Base-by-base conservation (phyloP, 2,888 invertebrate genomes). In the Lasius platythorax region DNA sequence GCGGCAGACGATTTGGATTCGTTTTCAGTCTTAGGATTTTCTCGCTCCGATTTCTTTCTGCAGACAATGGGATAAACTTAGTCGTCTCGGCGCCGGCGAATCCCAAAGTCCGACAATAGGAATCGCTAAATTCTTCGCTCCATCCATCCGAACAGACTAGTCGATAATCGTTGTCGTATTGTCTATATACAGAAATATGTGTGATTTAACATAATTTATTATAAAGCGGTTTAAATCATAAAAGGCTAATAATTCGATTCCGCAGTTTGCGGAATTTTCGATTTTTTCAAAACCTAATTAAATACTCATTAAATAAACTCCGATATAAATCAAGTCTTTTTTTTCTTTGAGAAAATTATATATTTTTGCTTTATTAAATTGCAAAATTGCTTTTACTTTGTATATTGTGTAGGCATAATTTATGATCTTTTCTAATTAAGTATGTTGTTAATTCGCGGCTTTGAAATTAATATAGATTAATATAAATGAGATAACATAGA, bases 121-220 rank as follows among this genome's bases (percentile, higher is more conserved):
- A 91, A 88, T 96, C 95, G 46, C 96, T 96, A 89, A 96, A 95
- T 8, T 95, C 95, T 37, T 94, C 93, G 82, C 95, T 95, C 96
- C 96, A 96, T 68, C 94, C 94, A 73, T 96, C 96, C 28, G 95
- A 95, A 90, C 96, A 96, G 11, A 96, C 95, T 1, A 95, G 94
- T 30, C 94, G 92, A 93, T 95, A 95, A 6, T 93, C 92, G 72
- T 91, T 93, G 58, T 89, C 91, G 43, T 91, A 90, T 92, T 91
- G 92, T 68, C 94, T 95, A 78, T 4, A 89, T 87, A 53, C 28
- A 18, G 4, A 67, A 64, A 43, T 3, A 28, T 15, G 2, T 18
- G 3, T 46, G 43, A 46, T 67, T 9, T 23, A 18, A 66, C 2
- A 23, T 50, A 18, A 28, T 64, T 68, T 46, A 50, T 50, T 50